Base-by-base conservation (phyloP, 2,797 vertebrate species). In the Characodon lateralis region DNA sequence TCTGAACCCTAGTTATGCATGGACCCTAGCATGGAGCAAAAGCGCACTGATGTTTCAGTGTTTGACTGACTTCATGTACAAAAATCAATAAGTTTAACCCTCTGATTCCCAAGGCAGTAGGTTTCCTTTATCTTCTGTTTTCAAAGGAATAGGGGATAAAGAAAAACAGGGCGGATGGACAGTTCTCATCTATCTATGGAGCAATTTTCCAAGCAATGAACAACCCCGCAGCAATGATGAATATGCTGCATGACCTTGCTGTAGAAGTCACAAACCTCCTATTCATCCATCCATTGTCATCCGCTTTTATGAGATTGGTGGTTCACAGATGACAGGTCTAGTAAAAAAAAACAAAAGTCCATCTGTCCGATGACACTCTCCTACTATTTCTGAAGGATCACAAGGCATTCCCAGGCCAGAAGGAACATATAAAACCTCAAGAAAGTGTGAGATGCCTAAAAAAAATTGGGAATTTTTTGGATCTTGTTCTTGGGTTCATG, bases 1-100 rank as follows among this genome's bases (percentile, higher is more conserved):
- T 77, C 43, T 2, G 46, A 91, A 79, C 74, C 86, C 84, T 88
- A 79, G 83, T 89, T 89, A 82, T n/a, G n/a, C n/a, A n/a, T n/a
- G n/a, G n/a, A n/a, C n/a, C n/a, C n/a, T n/a, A n/a, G 58, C 53
- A 48, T 41, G 22, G 71, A 81, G 78, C 58, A 26, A 20, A 5
- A 74, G 31, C 12, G 39, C 73, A 82, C 16, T 76, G 73, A 61
- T 84, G 73, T 84, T 87, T 79, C 78, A 86, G 87, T 91, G 85
- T 91, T 86, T 84, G 77, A 91, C 73, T 85, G 79, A 83, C 76
- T 88, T 89, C 69, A 12, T 55, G 8, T 61, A 78, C 39, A 51
- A 39, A 35, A 24, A 80, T 81, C 63, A 81, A 59, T 72, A 31
- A 48, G 6, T 66, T 14, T 71, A 31, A 79, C 55, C 66, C 39